Percentiles rank a stretch among this genome's conserved stretches.
Evolutionary conservation across 2,888 invertebrate genomes (phyloP).

Genomic region (Drosophila infuscata): DNA sequence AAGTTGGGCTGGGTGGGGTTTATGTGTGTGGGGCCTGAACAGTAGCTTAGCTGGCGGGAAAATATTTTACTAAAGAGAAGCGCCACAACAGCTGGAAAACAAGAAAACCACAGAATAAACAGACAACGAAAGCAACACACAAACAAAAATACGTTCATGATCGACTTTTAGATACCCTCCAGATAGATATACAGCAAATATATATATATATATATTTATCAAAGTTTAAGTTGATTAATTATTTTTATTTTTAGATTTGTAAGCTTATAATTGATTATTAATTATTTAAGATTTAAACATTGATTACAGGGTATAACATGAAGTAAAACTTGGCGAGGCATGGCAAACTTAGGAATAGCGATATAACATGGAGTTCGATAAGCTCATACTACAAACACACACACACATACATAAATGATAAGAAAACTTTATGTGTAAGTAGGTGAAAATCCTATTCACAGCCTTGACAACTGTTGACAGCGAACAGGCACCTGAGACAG

Average conservation of each 20-base stretch:
- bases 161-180: conserved; percentile 27
- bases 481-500: conserved; percentile 34
- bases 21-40: conserved; percentile 20
- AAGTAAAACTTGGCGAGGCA: not conserved
- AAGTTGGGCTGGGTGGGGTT: not conserved
- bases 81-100: conserved; percentile 66
- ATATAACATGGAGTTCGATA: conserved; percentile 12
- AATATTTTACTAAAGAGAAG: conserved; percentile 55
- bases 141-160: not conserved
- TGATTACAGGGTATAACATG: conserved; percentile 14
- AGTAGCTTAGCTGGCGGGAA: conserved; percentile 65
- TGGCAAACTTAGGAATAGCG: not conserved
- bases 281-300: not conserved
- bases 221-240: not conserved
- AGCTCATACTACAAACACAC: conserved; percentile 30
- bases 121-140: conserved; percentile 38
- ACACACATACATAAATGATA: conserved; percentile 24
- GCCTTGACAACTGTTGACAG: conserved; percentile 79
- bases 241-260: not conserved
- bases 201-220: not conserved
- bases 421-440: conserved; percentile 47
- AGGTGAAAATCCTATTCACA: conserved; percentile 72
- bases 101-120: conserved; percentile 63
- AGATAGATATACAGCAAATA: not conserved
- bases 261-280: not conserved